Evolutionary conservation across 2,888 invertebrate genomes (phyloP), one percentile per base, ranked within the genome.

Genomic region (Sisyra terminalis): DNA sequence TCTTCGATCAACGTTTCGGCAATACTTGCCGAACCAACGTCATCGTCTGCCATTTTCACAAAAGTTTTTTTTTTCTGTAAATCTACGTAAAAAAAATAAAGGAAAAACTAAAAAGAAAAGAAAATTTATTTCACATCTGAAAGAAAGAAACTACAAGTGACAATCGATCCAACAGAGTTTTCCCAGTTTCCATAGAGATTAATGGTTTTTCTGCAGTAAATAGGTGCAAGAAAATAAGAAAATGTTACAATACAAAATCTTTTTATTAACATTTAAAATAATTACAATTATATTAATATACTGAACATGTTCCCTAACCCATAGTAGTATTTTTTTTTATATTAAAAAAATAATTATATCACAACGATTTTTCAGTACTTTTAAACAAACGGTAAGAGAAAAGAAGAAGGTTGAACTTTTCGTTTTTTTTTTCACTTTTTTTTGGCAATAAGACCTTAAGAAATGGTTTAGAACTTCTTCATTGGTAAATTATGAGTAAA

Each of bases 351-450:
- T 40, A 40, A 15, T 30, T 30, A 30, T 62, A 62, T 62, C 62
- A 62, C 62, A 62, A 61, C 59, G 57, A 57, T 58, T 55, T 37
- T 57, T 62, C 61, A 61, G 62, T 62, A 61, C 61, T 57, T 52
- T 47, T 53, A 53, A 54, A 50, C 51, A 50, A 51, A 50, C 50
- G 39, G 47, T 42, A 44, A 29, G 11, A 15, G 18, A 7, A 35
- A 18, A 41, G 17, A 31, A 34, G 11, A 41, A 41, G 14, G 16
- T 29, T 46, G 40, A 39, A 47, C 44, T 44, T 16, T 10, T 38
- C 36, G 10, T 11, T 37, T 37, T 37, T 37, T 2, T 35, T 35
- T 35, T 15, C 16, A 14, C 14, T 7, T 3, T 7, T 5, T 24
- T 24, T 24, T 24, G 24, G 24, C 24, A 24, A 24, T 24, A 24